Base-by-base conservation (phyloP, 1,140 invertebrate species). In the Drosophila ficusphila region DNA sequence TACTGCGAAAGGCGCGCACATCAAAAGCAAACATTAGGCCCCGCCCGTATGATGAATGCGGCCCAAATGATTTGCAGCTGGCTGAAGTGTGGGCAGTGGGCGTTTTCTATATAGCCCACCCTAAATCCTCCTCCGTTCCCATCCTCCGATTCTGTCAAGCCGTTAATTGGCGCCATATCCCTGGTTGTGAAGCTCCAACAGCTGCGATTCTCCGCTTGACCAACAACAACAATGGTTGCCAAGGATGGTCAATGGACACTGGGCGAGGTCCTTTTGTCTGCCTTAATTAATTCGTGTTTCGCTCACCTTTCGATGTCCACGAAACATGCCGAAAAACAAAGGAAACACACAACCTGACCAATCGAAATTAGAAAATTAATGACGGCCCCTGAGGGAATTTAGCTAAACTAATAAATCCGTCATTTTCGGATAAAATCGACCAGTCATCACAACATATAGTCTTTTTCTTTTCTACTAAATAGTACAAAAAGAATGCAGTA, bases 281-380 rank as follows among this genome's bases (percentile, higher is more conserved):
- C 52, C 77, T 85, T 85, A 85, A 85, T 85, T 85, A 85, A 85
- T 85, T 85, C 77, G 83, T 86, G 74, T 73, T 76, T 81, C 76
- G 49, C 81, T 88, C 72, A 86, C 76, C 81, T 86, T 79, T 69
- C 57, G 58, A 54, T 29, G 51, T 23, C 23, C 19, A 6, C 68
- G 58, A 31, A 61, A 58, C 38, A 56, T 23, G 36, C 39, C 56
- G n/a, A 29, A 31, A 31, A 60, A 61, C 60, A 53, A 72, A 73
- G 16, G 21, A n/a, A 52, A 36, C n/a, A 21, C 14, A 34, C 36
- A 56, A 29, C 18, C 52, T 42, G 23, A 38, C 48, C 21, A 54
- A 75, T 75, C 39, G 53, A 62, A 65, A 60, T 61, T 41, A 38
- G 33, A 34, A 39, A 62, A 52, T 76, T 46, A 68, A 70, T 70